Base-by-base conservation (phyloP, 2,888 invertebrate species). In the Megaustenia siamemsis region DNA sequence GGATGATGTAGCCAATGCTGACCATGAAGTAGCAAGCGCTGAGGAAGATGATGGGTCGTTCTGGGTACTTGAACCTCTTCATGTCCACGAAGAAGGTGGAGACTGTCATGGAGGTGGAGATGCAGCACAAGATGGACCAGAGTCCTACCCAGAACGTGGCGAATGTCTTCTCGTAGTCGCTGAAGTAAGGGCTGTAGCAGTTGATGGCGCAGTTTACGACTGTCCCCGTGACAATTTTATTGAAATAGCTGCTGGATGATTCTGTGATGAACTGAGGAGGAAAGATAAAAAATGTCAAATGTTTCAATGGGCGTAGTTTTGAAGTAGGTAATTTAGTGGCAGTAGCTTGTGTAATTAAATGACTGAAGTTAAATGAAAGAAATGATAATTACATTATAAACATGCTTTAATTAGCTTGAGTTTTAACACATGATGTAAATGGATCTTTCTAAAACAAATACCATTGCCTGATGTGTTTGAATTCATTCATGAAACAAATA, bases 41-140 rank as follows among this genome's bases (percentile, higher is more conserved):
- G 68, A 99, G 96, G 95, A 98, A 99, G 84, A 99, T 98, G 92
- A 99, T 99, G 45, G 99, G 99, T 53, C 99, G 95, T 95, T 99
- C 99, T 85, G 99, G 99, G 95, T 99, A 99, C 86, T 94, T 94
- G 92, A 95, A 95, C n/a, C 95, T 91, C 71, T 98, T 97, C 93
- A 97, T 97, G 96, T 99, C 99, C 94, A 99, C 98, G 93, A 98
- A 96, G 95, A 99, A 99, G 79, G 99, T 99, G 93, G 97, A 96
- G 92, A 99, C 96, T 92, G 99, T 99, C 96, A 98, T 97, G 94
- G 98, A 96, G 81, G 99, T 99, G 94, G 98, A 97, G 92, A 97
- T 96, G 94, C 97, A 97, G 96, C 99, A 99, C 83, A 99, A 96
- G 87, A 97, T 97, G 93, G 98, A 97, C 98, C 99, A 99, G 89